Percentiles rank a stretch among this genome's conserved stretches.
Evolutionary conservation across 2,797 vertebrate species (phyloP).

Genomic region (Gouania willdenowi): DNA sequence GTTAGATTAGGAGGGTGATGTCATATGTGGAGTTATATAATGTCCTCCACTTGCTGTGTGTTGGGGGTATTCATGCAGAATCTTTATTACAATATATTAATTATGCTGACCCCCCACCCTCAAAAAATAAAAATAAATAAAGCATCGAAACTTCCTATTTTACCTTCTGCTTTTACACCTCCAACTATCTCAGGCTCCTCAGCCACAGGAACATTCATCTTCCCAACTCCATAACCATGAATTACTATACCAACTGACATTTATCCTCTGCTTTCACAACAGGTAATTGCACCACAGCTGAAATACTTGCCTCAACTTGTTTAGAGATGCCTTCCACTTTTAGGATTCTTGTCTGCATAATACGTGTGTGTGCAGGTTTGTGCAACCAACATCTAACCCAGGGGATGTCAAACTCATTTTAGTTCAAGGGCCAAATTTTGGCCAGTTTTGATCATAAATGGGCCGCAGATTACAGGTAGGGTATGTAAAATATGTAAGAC

Average conservation of each 20-base stretch:
- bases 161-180: no score
- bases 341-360: no score
- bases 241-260: constrained; percentile 22
- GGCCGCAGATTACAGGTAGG: no score
- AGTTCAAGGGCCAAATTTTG: no score
- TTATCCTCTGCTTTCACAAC: constrained; percentile 16
- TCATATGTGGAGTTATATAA: constrained; percentile 35
- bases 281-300: constrained; percentile 16
- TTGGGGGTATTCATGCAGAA: not conserved
- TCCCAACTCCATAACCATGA: constrained; percentile 2
- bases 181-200: no score
- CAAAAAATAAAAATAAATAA: no score
- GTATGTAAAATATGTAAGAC: no score
- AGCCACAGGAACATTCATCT: not conserved
- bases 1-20: constrained; percentile 29
- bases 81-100: no score
- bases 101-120: no score
- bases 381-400: constrained; percentile 2
- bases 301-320: constrained; percentile 36
- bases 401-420: no score
- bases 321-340: constrained; percentile 1
- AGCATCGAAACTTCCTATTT: no score
- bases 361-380: constrained; percentile 16
- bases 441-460: no score
- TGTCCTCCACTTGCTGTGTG: constrained; percentile 14